Evolutionary conservation across 2,797 vertebrate species (phyloP), one percentile per base, ranked within the genome.

Genomic region (Leptoclinus maculatus): DNA sequence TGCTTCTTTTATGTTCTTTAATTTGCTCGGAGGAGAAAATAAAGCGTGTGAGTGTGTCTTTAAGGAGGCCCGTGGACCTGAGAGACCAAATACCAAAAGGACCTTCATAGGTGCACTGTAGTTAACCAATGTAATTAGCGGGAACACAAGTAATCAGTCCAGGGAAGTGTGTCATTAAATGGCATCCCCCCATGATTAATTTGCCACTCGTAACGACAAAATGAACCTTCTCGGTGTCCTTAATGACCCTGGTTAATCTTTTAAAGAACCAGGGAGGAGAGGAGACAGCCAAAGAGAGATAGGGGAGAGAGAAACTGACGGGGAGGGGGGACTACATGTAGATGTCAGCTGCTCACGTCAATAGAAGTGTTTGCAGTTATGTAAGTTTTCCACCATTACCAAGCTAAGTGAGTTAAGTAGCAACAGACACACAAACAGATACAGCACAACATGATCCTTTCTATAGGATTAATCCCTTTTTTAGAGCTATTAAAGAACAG

Each of bases 121-220:
- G 92, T 94, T 95, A 95, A 95, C 89, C 88, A 84, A 78, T 90
- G 93, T 96, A 96, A 97, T 98, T 97, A 97, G 95, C 95, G 96
- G 88, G 93, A 95, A 96, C 96, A 94, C 94, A 96, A 91, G 95
- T 95, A 94, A 94, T 95, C 96, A 96, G 95, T 95, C 88, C 93
- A 95, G 95, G 93, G 92, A 93, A 94, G 93, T 93, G 94, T 96
- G 95, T 96, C 95, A 95, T 95, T 95, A 95, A 96, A 97, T 95
- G 93, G 94, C 95, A 95, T 93, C 93, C 95, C 93, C 80, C 90
- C 80, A 95, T 95, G 95, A 98, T 97, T 96, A 96, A 94, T 97
- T 97, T 95, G 94, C 95, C 85, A 93, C 95, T 96, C 92, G 80
- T 93, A 88, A 96, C 92, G 94, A 93, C 93, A 88, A 95, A 95